Conservation (phyloP, 2,888 invertebrate genomes). For the Lepidochrysops patricia region DNA sequence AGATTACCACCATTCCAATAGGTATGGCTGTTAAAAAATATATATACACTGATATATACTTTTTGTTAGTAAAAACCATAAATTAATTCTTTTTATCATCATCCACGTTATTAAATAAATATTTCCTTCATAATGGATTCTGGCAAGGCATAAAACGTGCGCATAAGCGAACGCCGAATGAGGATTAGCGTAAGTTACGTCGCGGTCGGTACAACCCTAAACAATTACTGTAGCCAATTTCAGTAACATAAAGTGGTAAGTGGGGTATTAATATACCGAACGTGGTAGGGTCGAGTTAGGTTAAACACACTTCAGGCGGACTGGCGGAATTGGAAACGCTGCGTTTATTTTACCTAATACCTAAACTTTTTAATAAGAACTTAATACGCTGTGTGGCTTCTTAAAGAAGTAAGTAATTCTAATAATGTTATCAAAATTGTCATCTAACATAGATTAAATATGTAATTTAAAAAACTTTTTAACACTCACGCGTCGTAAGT, state of each 20-base stretch:
- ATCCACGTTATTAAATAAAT: not conserved
- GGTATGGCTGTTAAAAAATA: not conserved
- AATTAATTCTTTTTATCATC: not conserved
- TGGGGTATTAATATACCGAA: slow-evolving; percentile 42
- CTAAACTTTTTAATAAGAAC: too few relatives aligned
- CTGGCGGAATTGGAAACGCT: slow-evolving; percentile 17
- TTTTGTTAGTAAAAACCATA: not conserved
- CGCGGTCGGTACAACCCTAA: slow-evolving; percentile 56
- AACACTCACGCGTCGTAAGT: too few relatives aligned
- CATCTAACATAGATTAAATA: too few relatives aligned
- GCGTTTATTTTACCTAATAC: slow-evolving; percentile 8
- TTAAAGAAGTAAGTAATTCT: too few relatives aligned
- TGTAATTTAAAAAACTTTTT: too few relatives aligned
- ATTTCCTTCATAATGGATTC: not conserved
- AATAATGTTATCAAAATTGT: too few relatives aligned
- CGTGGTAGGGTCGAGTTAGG: slow-evolving; percentile 26
- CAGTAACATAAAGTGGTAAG: slow-evolving; percentile 56
- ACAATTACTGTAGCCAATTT: slow-evolving; percentile 56
- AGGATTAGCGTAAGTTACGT: slow-evolving; percentile 39
- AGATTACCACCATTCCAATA: too few relatives aligned
- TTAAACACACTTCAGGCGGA: slow-evolving; percentile 18
- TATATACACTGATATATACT: not conserved
- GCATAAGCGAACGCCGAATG: not conserved
- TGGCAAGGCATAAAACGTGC: not conserved
- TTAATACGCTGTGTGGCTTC: too few relatives aligned